Evolutionary conservation across 2,113 vertebrate genomes (phyloP).

Genomic region (Sitta europaea): DNA sequence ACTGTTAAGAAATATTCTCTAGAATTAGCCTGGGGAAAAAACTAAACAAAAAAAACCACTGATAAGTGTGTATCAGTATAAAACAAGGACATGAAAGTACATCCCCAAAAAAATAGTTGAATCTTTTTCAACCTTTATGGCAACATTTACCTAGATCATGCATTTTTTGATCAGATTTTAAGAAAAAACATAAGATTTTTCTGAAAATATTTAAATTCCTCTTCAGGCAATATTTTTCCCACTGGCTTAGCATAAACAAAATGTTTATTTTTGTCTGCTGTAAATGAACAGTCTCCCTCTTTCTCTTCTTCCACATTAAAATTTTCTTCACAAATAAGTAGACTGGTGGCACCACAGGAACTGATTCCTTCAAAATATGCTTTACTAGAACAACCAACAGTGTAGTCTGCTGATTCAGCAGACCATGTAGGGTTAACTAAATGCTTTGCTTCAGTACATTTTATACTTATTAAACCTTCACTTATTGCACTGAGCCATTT

Average conservation of each 20-base stretch:
- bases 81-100: not conserved
- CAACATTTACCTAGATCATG: not conserved
- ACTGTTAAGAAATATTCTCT: not conserved
- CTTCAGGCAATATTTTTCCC: not conserved
- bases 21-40: not conserved
- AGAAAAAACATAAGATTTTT: not conserved
- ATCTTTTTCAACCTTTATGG: not conserved
- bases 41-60: not conserved
- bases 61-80: not conserved
- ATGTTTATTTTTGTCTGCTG: not conserved
- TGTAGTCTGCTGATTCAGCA: slow-evolving; percentile 51
- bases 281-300: not conserved
- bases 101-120: rapidly evolving
- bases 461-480: slow-evolving; percentile 78
- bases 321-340: not conserved
- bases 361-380: not conserved
- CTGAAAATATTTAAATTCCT: not conserved
- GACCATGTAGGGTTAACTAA: slow-evolving; percentile 40
- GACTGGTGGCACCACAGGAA: not conserved
- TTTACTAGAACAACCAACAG: not conserved
- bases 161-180: not conserved
- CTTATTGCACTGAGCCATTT: slow-evolving; percentile 63
- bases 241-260: not conserved
- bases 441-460: slow-evolving; percentile 70
- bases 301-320: not conserved